Base-by-base conservation (phyloP, 1,140 invertebrate species). In the Drosophila novamexicana region DNA sequence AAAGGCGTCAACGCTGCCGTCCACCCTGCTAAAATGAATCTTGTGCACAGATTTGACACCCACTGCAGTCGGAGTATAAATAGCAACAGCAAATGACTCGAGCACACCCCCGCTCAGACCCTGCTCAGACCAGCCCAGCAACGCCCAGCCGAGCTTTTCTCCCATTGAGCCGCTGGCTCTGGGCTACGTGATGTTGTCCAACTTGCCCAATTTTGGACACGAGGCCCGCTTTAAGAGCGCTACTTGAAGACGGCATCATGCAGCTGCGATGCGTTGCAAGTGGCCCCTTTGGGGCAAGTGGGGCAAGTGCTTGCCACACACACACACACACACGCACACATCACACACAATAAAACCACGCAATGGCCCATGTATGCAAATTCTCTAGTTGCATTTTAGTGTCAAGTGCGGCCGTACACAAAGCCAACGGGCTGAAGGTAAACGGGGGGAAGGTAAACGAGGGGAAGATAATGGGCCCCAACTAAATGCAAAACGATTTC, bases 131-230 rank as follows among this genome's bases (percentile, higher is more conserved):
- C 1, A 29, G 7, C 16, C 16, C 12, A 44, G n/a, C 14, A 3
- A n/a, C 5, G 8, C 6, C 22, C 29, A 50, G 10, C 47, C 10
- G 44, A 7, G 16, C 34, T 37, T 10, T 9, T 29, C 29, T 29
- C 9, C 47, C 18, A 54, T 29, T 64, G 49, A 37, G 52, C 57
- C 66, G 54, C 18, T 53, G 73, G 53, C 59, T 58, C 40, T 29
- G 47, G 22, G 78, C 74, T 81, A 86, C 82, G 82, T 88, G 82
- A 71, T 73, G 79, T 86, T 85, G 81, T 67, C 70, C 74, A 56
- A 86, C 57, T 82, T 86, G 79, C 59, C 82, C 82, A 86, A 86
- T 77, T 86, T 79, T 86, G 76, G 75, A 52, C 72, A 85, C 57
- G 54, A 75, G 70, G 49, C 68, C 34, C 16, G 29, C 29, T 49